phyloP scores from a whole-genome alignment of 2,888 invertebrate species.

The Agapetus fuscipes region DNA sequence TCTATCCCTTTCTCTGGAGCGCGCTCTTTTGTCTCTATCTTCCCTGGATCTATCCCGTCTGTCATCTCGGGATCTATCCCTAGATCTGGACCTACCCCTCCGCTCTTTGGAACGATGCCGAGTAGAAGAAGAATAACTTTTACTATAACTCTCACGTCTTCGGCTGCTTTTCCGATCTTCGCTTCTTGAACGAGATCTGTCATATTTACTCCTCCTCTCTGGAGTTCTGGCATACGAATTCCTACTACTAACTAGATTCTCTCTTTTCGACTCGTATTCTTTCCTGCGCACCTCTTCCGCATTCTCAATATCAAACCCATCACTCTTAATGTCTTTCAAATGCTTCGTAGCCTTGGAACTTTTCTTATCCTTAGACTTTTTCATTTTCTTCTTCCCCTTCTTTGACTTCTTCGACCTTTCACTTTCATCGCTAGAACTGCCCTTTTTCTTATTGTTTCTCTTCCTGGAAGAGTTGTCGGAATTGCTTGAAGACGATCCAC shows the following conservation, averaged over 20 bases:
- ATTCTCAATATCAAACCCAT: slow-evolving; percentile 17
- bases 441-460: slow-evolving; percentile 20
- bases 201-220: slow-evolving; percentile 15
- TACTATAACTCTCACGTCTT: slow-evolving; percentile 12
- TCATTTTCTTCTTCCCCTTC: slow-evolving; percentile 20
- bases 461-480: slow-evolving; percentile 7
- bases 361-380: slow-evolving; percentile 17
- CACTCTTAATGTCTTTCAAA: slow-evolving; percentile 7
- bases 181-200: slow-evolving; percentile 18
- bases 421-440: slow-evolving; percentile 21
- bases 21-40: slow-evolving; percentile 20
- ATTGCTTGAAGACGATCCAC: slow-evolving; percentile 19
- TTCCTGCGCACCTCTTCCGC: slow-evolving; percentile 8
- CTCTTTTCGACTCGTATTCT: slow-evolving; percentile 15
- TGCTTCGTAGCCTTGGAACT: slow-evolving; percentile 11
- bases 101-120: neutral
- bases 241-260: slow-evolving; percentile 15
- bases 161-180: slow-evolving; percentile 10
- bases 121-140: slow-evolving; percentile 8
- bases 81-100: slow-evolving; percentile 16
- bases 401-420: slow-evolving; percentile 20
- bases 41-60: slow-evolving; percentile 18
- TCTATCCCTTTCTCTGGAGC: slow-evolving; percentile 11
- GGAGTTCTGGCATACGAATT: slow-evolving; percentile 13
- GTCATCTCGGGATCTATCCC: slow-evolving; percentile 19